phyloP scores from a whole-genome alignment of 2,113 vertebrate species.

The Carassius auratus region DNA sequence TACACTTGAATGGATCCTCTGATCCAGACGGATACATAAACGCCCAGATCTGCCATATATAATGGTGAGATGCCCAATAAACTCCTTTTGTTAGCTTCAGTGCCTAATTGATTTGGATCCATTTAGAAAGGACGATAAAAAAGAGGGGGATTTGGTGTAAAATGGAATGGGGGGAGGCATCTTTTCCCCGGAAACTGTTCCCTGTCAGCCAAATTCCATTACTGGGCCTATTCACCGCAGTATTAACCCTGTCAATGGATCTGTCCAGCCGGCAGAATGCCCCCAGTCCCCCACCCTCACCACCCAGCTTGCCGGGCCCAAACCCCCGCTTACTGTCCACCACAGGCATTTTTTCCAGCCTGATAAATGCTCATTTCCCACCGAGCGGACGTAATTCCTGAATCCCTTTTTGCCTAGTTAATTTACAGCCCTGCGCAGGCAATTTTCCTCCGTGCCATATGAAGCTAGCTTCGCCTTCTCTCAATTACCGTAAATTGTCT shows the following conservation, averaged over 20 bases:
- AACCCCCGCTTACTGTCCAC: slow-evolving; percentile 10
- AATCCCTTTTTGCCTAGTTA: slow-evolving; percentile 60
- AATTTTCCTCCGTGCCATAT: slow-evolving; percentile 60
- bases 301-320: slow-evolving; percentile 49
- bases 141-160: slow-evolving; percentile 46
- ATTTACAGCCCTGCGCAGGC: slow-evolving; percentile 61
- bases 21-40: slow-evolving; percentile 47
- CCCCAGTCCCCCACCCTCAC: slow-evolving; percentile 20
- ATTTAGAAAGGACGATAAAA: slow-evolving; percentile 59
- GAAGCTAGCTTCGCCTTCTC: slow-evolving; percentile 57
- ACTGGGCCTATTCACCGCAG: slow-evolving; percentile 41
- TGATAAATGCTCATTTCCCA: slow-evolving; percentile 61
- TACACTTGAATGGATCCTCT: slow-evolving; percentile 30
- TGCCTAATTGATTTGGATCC: slow-evolving; percentile 67
- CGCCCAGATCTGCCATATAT: slow-evolving; percentile 54
- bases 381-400: slow-evolving; percentile 55
- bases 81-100: slow-evolving; percentile 48
- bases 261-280: slow-evolving; percentile 40
- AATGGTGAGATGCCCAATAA: slow-evolving; percentile 50
- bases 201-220: slow-evolving; percentile 48
- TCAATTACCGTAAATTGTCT: slow-evolving; percentile 65
- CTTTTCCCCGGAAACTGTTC: slow-evolving; percentile 64
- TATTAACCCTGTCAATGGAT: slow-evolving; percentile 54
- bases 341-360: slow-evolving; percentile 30
- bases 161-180: slow-evolving; percentile 63